Evolutionary conservation across 2,797 vertebrate genomes (phyloP).

Genomic region (Sebastes hubbsi): DNA sequence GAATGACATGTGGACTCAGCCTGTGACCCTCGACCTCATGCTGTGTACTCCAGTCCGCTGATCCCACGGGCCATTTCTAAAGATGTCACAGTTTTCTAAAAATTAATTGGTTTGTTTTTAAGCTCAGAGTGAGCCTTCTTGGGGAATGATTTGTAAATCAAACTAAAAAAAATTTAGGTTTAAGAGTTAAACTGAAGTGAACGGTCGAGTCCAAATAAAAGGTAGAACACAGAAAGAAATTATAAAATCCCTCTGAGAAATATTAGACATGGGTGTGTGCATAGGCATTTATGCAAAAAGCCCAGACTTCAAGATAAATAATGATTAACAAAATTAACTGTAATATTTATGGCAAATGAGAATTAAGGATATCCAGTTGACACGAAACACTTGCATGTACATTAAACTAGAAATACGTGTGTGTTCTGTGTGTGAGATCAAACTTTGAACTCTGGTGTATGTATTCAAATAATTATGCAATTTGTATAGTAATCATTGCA

Average conservation of each 20-base stretch:
- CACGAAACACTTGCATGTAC: slow-evolving; percentile 66
- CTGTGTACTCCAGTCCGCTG: background rate
- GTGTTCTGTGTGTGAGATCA: slow-evolving; percentile 59
- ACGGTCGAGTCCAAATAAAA: background rate
- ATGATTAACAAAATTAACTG: slow-evolving; percentile 19
- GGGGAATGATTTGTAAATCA: slow-evolving; percentile 17
- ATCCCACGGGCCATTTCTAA: slow-evolving; percentile 2
- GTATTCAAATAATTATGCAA: slow-evolving; percentile 82
- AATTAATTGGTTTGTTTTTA: slow-evolving; percentile 14
- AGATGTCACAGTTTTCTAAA: slow-evolving; percentile 17
- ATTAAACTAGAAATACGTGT: slow-evolving; percentile 56
- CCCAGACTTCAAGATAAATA: background rate
- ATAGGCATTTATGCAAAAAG: slow-evolving; percentile 24
- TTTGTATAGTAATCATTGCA: slow-evolving; percentile 73
- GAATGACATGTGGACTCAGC: background rate
- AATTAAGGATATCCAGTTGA: slow-evolving; percentile 25
- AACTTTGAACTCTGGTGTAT: slow-evolving; percentile 58
- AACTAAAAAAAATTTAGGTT: slow-evolving; percentile 19
- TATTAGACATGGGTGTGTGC: background rate
- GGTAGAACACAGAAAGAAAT: background rate
- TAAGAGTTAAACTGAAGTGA: background rate
- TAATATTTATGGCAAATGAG: slow-evolving; percentile 35
- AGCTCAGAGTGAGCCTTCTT: background rate
- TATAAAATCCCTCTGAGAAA: background rate
- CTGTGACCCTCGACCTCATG: background rate